phyloP scores from a whole-genome alignment of 1,140 invertebrate genomes.

The Zaprionus vittiger region DNA sequence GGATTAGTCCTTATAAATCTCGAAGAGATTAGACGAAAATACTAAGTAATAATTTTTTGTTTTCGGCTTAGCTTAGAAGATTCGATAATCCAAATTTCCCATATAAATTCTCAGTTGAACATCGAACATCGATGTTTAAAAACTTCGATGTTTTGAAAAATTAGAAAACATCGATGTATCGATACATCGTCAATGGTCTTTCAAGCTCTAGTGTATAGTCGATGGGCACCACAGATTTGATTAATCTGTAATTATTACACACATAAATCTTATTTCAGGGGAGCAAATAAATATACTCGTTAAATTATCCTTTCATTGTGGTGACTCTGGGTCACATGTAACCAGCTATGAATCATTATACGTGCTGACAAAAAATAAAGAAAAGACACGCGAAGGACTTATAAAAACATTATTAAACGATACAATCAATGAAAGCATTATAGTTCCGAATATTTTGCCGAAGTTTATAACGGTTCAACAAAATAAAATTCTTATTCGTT shows the following conservation, averaged over 20 bases:
- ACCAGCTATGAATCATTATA: slow-evolving; percentile 48
- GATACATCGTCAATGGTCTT: no score
- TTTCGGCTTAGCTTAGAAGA: no score
- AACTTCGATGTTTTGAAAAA: no score
- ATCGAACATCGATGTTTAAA: no score
- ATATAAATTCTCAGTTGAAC: no score
- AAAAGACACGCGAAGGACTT: slow-evolving; percentile 85
- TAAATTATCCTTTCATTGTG: slow-evolving; percentile 44
- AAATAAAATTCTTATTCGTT: slow-evolving; percentile 30
- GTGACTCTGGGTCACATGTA: slow-evolving; percentile 9
- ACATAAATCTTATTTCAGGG: slow-evolving; percentile 24
- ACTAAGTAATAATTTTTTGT: no score
- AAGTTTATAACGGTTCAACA: slow-evolving; percentile 92
- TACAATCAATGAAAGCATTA: slow-evolving; percentile 84
- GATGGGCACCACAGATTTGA: not conserved
- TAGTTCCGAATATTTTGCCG: slow-evolving; percentile 87
- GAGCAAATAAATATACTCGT: slow-evolving; percentile 45
- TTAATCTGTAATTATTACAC: not conserved
- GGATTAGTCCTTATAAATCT: no score
- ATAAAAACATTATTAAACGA: slow-evolving; percentile 85
- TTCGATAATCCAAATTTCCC: no score
- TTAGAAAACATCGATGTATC: no score
- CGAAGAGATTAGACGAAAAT: no score
- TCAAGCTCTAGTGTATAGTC: no score
- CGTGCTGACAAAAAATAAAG: slow-evolving; percentile 39